Base-by-base conservation (phyloP, 2,888 invertebrate species). In the Pristionchus arcanus region DNA sequence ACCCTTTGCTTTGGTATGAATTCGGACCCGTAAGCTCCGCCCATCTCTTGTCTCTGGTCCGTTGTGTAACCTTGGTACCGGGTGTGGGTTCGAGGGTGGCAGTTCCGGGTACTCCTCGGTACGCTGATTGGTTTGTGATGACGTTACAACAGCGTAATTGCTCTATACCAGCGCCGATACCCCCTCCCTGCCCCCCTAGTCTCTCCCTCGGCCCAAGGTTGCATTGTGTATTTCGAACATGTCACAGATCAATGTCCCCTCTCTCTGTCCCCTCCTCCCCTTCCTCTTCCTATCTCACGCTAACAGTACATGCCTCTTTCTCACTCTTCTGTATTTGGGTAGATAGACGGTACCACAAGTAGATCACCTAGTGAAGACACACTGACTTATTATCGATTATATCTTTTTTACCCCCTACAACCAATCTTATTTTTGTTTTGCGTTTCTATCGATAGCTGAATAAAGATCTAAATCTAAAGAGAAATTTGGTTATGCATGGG, bases 211-310 rank as follows among this genome's bases (percentile, higher is more conserved):
- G 49, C 15, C 42, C 42, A 49, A 49, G 81, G 81, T 81, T 81
- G 49, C 81, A 81, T 81, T 81, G 81, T 81, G 81, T 81, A 81
- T 81, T 81, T 81, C n/a, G 74, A 81, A 81, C 81, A 81, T 81
- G 81, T 81, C 81, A 81, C 81, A 81, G 81, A 77, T 77, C 77
- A 77, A 28, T 25, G 15, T 42, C 42, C 25, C 42, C 28, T 42
- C n/a, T 5, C 77, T n/a, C n/a, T n/a, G n/a, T n/a, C 77, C 13
- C 25, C 25, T n/a, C 77, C 42, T 25, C n/a, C 34, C 49, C 9
- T 42, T 25, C 1, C 13, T 28, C 53, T 42, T 28, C 49, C 42
- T 81, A 25, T 81, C 81, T 28, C 81, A 49, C 15, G 74, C 34
- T 77, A 81, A 81, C 81, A 49, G 74, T 34, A 49, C n/a, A 25